Percentiles rank a stretch among this genome's conserved stretches.
These are phyloP conservation scores for Dasysyrphus tricinctus DNA, from an alignment of 2,888 invertebrate species.

Conservation along the genomic window DNA sequence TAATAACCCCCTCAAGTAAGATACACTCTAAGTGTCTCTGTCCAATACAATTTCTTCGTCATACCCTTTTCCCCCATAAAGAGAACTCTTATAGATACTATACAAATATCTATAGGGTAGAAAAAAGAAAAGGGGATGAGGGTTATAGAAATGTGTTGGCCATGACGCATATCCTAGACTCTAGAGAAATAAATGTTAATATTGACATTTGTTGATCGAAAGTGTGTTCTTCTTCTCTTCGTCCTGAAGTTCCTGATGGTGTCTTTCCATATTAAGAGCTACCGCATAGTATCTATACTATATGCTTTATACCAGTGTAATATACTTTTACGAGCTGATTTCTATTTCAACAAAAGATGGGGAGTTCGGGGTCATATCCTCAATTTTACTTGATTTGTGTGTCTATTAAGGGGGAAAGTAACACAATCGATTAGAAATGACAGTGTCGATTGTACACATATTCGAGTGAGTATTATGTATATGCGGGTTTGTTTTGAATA, in stretches of 20 bases:
- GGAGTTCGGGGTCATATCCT: constrained; percentile 15
- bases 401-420: constrained; percentile 50
- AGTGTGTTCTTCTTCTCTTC: constrained; percentile 15
- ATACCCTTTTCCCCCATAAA: background rate
- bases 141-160: background rate
- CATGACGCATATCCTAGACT: constrained; percentile 28
- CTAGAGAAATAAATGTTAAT: constrained; percentile 58
- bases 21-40: constrained; percentile 25
- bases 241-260: background rate
- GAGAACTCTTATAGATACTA: background rate
- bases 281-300: constrained; percentile 10
- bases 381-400: constrained; percentile 42
- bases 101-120: constrained; percentile 1
- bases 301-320: too few species aligned
- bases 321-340: constrained; percentile 39
- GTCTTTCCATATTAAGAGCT: constrained; percentile 11
- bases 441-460: constrained; percentile 13
- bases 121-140: background rate
- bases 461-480: background rate
- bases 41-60: constrained; percentile 5
- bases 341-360: constrained; percentile 11
- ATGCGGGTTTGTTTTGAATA: background rate
- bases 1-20: constrained; percentile 31
- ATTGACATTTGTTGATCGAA: constrained; percentile 70
- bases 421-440: constrained; percentile 62